A percentile compares a stretch with the other conserved stretches of the same genome.
phyloP scores from a whole-genome alignment of 2,113 vertebrate species.

The Nycticryphes semicollaris region DNA sequence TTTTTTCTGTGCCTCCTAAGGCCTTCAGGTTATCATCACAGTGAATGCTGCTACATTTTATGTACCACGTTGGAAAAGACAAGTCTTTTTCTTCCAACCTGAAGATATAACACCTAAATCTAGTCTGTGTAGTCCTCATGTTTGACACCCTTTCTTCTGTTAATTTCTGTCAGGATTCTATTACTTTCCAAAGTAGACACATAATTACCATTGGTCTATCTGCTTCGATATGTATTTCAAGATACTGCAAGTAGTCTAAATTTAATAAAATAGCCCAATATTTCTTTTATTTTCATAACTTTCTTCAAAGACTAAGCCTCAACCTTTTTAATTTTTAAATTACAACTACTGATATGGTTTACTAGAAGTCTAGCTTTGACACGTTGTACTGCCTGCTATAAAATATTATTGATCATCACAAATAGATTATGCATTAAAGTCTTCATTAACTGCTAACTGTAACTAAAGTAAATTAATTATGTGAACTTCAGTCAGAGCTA shows the following conservation, averaged over 20 bases:
- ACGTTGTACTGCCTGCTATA: background rate
- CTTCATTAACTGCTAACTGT: background rate
- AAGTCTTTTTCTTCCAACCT: background rate
- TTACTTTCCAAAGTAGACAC: background rate
- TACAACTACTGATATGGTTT: background rate
- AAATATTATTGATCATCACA: background rate
- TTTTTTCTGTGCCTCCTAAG: conserved; percentile 11
- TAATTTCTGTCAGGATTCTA: background rate
- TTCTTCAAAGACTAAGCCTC: background rate
- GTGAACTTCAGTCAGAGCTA: background rate
- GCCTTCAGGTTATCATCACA: background rate
- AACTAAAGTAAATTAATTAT: background rate
- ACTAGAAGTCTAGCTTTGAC: background rate
- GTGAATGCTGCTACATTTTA: background rate
- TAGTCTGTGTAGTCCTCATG: background rate
- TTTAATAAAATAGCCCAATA: background rate
- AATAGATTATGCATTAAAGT: background rate
- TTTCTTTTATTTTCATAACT: background rate
- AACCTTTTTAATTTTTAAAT: background rate
- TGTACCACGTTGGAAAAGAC: background rate
- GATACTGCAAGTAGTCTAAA: background rate
- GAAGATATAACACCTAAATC: background rate
- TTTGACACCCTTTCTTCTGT: background rate
- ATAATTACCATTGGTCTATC: background rate
- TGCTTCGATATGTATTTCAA: background rate